Evolutionary conservation across 2,797 vertebrate genomes (phyloP).

Genomic region (Diplodus puntazzo): DNA sequence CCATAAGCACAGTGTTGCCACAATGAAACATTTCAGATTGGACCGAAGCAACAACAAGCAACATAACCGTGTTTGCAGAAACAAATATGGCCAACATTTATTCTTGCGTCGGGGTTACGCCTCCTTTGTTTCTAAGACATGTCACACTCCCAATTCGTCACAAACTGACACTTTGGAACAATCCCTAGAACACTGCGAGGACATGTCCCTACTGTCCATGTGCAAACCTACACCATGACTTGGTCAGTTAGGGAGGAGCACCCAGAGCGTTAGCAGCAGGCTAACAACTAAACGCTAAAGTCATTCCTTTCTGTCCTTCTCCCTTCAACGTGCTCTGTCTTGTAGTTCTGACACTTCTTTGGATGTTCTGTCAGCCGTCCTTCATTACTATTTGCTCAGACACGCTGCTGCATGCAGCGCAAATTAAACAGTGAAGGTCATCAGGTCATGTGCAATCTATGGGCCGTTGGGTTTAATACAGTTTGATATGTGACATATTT

Average conservation of each 20-base stretch:
- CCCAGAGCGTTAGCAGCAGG: constrained; percentile 11
- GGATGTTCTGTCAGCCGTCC: background rate
- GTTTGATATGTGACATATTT: background rate
- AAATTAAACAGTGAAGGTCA: background rate
- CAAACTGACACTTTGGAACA: too few relatives aligned
- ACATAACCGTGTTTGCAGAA: too few relatives aligned
- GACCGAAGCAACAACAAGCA: too few relatives aligned
- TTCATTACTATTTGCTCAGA: background rate
- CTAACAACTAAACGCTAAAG: background rate
- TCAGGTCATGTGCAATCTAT: background rate
- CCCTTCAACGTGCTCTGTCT: background rate
- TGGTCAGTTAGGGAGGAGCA: background rate
- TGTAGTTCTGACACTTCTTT: background rate
- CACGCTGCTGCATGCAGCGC: background rate
- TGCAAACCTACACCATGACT: background rate
- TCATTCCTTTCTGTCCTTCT: background rate
- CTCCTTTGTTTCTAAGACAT: too few relatives aligned
- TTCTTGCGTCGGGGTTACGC: too few relatives aligned
- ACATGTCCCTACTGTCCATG: too few relatives aligned
- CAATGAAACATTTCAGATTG: too few relatives aligned
- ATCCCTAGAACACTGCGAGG: too few relatives aligned
- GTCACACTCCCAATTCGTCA: too few relatives aligned
- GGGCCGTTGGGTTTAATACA: background rate
- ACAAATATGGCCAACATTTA: too few relatives aligned
- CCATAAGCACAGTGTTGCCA: too few relatives aligned